phyloP scores from a whole-genome alignment of 1,140 invertebrate genomes.

The Drosophila sucinea region DNA sequence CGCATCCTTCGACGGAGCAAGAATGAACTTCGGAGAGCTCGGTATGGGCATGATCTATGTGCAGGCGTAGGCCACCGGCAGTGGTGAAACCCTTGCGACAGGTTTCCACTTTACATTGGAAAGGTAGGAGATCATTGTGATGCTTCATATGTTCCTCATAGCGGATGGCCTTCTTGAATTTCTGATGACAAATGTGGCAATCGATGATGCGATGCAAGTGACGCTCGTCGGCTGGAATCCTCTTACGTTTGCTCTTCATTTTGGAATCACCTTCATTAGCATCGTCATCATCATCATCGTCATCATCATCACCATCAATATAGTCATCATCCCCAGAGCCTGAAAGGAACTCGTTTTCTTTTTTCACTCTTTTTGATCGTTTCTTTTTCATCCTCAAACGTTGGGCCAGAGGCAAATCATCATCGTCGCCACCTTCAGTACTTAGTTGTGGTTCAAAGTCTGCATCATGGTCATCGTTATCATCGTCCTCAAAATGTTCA shows the following conservation, averaged over 20 bases:
- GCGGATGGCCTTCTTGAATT: slow-evolving; percentile 74
- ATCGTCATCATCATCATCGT: slow-evolving; percentile 39
- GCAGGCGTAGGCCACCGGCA: slow-evolving; percentile 68
- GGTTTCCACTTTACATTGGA: slow-evolving; percentile 71
- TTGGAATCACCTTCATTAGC: slow-evolving; percentile 19
- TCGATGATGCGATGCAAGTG: slow-evolving; percentile 73
- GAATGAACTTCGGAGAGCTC: slow-evolving; percentile 69
- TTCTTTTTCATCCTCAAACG: slow-evolving; percentile 43
- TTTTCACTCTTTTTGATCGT: slow-evolving; percentile 21
- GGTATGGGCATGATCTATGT: slow-evolving; percentile 74
- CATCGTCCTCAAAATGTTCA: slow-evolving; percentile 25
- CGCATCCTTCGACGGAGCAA: slow-evolving; percentile 72
- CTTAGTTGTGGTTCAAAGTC: slow-evolving; percentile 52
- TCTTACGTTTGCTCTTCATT: slow-evolving; percentile 49
- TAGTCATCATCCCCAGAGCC: slow-evolving; percentile 23
- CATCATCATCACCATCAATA: slow-evolving; percentile 5
- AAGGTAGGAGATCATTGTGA: slow-evolving; percentile 75
- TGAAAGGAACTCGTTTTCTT: slow-evolving; percentile 16
- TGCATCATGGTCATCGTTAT: slow-evolving; percentile 44
- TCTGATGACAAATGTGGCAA: slow-evolving; percentile 79
- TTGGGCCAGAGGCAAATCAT: slow-evolving; percentile 68
- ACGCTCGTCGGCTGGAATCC: slow-evolving; percentile 58
- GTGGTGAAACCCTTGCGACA: slow-evolving; percentile 79
- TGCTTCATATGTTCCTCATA: slow-evolving; percentile 81
- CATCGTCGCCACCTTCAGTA: slow-evolving; percentile 68